phyloP scores from a whole-genome alignment of 1,140 invertebrate genomes.

The Caerostris extrusa region DNA sequence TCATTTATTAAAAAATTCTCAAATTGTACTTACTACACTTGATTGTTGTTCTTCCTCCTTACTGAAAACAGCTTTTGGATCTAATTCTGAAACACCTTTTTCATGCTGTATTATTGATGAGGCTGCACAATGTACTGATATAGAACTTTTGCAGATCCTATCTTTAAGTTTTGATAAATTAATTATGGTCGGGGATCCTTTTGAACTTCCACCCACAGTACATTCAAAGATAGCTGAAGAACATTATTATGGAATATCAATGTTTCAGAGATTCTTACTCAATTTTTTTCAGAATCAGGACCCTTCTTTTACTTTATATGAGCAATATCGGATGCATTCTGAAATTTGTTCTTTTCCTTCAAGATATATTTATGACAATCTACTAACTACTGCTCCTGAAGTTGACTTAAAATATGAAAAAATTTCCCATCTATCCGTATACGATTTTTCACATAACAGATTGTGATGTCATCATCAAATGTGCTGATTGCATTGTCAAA shows the following conservation, averaged over 20 bases:
- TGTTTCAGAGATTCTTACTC: constrained; percentile 82
- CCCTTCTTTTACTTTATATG: constrained; percentile 85
- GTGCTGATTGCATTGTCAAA: constrained; percentile 82
- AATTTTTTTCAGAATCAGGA: constrained; percentile 43
- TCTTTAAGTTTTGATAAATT: constrained; percentile 87
- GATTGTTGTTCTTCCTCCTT: constrained; percentile 83
- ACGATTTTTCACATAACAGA: constrained; percentile 83
- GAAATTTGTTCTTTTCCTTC: constrained; percentile 90
- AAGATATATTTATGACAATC: constrained; percentile 88
- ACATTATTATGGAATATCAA: constrained; percentile 79
- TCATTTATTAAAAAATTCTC: constrained; percentile 82
- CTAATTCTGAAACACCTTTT: constrained; percentile 83
- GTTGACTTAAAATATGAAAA: constrained; percentile 37
- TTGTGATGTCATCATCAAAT: constrained; percentile 71
- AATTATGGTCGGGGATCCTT: constrained; percentile 93
- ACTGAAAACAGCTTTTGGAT: constrained; percentile 78
- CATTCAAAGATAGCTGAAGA: constrained; percentile 85
- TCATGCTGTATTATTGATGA: constrained; percentile 95
- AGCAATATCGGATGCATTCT: constrained; percentile 94
- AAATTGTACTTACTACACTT: constrained; percentile 87
- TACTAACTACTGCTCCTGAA: constrained; percentile 82
- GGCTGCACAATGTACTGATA: constrained; percentile 92
- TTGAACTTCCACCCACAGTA: constrained; percentile 92
- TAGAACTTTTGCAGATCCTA: constrained; percentile 91
- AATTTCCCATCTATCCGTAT: constrained; percentile 83